Evolutionary conservation across 92 coral and sea anemone species (phyloP), one percentile per base, ranked within the genome.

Genomic region (Pocillopora grandis): DNA sequence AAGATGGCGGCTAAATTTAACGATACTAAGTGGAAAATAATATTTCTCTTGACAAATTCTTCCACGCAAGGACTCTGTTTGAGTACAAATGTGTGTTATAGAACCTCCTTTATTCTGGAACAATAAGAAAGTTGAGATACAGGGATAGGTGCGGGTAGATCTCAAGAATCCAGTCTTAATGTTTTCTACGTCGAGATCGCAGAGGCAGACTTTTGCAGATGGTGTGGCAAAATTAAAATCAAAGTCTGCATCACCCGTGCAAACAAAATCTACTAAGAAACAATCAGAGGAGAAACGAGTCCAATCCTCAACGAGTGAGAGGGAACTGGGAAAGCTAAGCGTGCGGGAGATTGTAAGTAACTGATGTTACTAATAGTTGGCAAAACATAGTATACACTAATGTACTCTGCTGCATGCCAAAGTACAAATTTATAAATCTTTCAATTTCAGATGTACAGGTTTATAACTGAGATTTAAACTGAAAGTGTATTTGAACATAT

Each of bases 1-100:
- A 90, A 90, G 56, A 90, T 90, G 93, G 93, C 88, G 90, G 23
- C 88, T 57, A 56, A 69, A 42, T 42, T 42, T 42, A 42, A 42
- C 52, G 52, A 42, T 42, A 42, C 52, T 3, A 70, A 62, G 42
- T 75, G 85, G 80, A 13, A 58, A 27, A 42, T 61, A 76, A 59
- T 16, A 58, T 31, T 5, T 72, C 37, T 31, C 12, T 52, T 23
- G 15, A 33, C 18, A 37, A 35, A 62, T 16, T 9, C n/a, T 9
- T 3, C 31, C 31, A 56, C 42, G 12, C 37, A 12, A 56, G 57
- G 42, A 61, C 23, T 21, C 48, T 16, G 42, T 48, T 74, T 27
- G 1, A 12, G 56, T 16, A 10, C 58, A 17, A 74, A 62, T 23
- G 21, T 63, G 79, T 12, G 9, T 15, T 21, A 37, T 62, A 3